Percentiles rank a stretch among this genome's conserved stretches.
Conservation (phyloP, 2,888 invertebrate genomes). For the Rhagium mordax region DNA sequence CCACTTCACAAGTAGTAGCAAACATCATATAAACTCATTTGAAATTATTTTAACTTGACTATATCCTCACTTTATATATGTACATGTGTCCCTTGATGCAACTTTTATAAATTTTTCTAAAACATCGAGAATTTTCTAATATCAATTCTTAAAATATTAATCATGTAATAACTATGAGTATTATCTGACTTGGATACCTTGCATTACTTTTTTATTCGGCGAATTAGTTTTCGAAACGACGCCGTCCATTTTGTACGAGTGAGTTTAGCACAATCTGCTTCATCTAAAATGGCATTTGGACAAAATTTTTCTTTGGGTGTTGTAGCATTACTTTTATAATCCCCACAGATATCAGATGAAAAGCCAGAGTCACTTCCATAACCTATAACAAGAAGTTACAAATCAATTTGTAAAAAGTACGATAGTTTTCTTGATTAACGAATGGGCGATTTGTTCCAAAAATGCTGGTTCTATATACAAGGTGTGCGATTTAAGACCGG, state of each 20-base stretch:
- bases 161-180: neutral
- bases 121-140: conserved; percentile 6
- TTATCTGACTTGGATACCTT: conserved; percentile 8
- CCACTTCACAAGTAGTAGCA: neutral
- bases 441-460: no score
- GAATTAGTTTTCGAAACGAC: conserved; percentile 74
- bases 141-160: neutral
- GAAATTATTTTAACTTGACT: conserved; percentile 5
- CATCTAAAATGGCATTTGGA: conserved; percentile 65
- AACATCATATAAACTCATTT: neutral
- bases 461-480: no score
- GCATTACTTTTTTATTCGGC: conserved; percentile 65
- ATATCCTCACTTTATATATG: neutral
- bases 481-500: no score
- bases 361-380: conserved; percentile 72
- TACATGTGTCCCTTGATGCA: neutral
- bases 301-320: conserved; percentile 69
- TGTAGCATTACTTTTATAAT: conserved; percentile 67
- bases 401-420: no score
- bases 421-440: no score
- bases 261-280: conserved; percentile 69
- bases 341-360: conserved; percentile 71
- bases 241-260: conserved; percentile 76
- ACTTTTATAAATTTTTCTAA: conserved; percentile 1
- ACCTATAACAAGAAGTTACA: conserved; percentile 55